phyloP scores from a whole-genome alignment of 1,140 invertebrate genomes.

The Bathynomus jamesi region DNA sequence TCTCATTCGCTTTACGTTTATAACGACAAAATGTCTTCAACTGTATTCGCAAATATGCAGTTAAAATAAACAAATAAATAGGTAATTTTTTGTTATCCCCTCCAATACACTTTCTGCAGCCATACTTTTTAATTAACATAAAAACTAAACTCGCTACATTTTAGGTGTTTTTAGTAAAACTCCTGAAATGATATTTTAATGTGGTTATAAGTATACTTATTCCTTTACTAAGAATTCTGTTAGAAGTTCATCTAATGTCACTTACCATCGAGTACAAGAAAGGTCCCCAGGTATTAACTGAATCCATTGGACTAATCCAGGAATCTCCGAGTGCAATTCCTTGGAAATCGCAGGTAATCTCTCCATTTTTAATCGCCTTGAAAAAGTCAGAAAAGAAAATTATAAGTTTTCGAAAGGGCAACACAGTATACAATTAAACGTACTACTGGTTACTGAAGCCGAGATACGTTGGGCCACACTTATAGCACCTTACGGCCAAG shows the following conservation, averaged over 20 bases:
- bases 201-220: too few relatives aligned
- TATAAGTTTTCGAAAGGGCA: conserved; percentile 8
- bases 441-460: background rate
- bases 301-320: conserved; percentile 77
- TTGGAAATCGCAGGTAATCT: conserved; percentile 60
- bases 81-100: too few relatives aligned
- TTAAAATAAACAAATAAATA: too few relatives aligned
- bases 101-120: too few relatives aligned
- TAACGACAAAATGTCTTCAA: too few relatives aligned
- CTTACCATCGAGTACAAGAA: conserved; percentile 60
- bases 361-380: conserved; percentile 30
- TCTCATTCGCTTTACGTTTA: too few relatives aligned
- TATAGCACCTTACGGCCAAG: too few relatives aligned
- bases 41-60: too few relatives aligned
- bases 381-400: conserved; percentile 46
- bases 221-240: too few relatives aligned
- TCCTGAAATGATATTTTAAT: too few relatives aligned
- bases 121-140: background rate
- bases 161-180: background rate
- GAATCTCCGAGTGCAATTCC: conserved; percentile 74
- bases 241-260: conserved; percentile 5
- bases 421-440: background rate
- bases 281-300: conserved; percentile 68
- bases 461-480: background rate
- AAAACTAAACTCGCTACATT: background rate